Base-by-base conservation (phyloP, 2,888 invertebrate genomes). In the Hylaea fasciaria region DNA sequence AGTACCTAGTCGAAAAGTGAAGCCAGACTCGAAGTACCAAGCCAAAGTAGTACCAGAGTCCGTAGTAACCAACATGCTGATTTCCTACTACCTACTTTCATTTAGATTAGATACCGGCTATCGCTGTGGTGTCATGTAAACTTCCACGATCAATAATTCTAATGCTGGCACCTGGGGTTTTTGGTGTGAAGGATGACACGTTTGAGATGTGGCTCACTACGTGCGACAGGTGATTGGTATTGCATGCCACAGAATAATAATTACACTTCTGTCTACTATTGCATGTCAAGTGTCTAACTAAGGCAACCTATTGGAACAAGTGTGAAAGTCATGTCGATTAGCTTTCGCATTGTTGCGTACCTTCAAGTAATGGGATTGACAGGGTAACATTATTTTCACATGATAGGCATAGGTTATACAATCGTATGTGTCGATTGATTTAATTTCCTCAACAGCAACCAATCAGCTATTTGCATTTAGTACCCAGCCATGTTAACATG, bases 121-220 rank as follows among this genome's bases (percentile, higher is more conserved):
- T 46, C 29, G 32, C 46, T 11, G 16, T 35, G 12, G 11, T 35
- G 14, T 32, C 11, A 35, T 47, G 14, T 47, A 32, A 48, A 22
- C 10, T 14, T 44, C 11, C 37, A 29, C 14, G 13, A 45, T 62
- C 28, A 22, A 8, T n/a, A 35, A 56, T 55, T 55, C 48, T 28
- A 29, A 49, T 39, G 17, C 35, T 17, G 47, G 12, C 43, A 65
- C 43, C 28, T 51, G 39, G 60, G 52, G 9, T 48, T n/a, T 50
- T 40, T 49, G 49, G 40, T 32, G 57, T 59, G 65, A 74, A 77
- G 73, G 76, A 75, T 77, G 75, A 74, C 73, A 73, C 57, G 69
- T 66, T 62, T 52, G 64, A 67, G 64, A 71, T 68, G 67, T 68
- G 67, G 11, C 35, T 32, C 9, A 10, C 44, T 44, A 11, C 58